phyloP scores from a whole-genome alignment of 2,888 invertebrate genomes.

The Tricholauxania praeusta region DNA sequence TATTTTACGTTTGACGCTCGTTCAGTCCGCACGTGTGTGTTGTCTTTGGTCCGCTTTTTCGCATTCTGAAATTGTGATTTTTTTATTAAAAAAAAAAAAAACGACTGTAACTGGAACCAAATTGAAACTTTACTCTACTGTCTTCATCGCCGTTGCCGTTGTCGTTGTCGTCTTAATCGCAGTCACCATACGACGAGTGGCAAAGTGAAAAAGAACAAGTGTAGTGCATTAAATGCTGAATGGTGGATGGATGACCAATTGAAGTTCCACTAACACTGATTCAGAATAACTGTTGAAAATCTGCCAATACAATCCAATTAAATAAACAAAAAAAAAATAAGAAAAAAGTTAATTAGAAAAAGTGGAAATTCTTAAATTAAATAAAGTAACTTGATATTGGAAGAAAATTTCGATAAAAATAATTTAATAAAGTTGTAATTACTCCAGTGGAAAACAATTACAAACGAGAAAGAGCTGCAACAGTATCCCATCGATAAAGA shows the following conservation, averaged over 20 bases:
- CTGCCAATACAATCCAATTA: no score
- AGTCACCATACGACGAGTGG: neutral
- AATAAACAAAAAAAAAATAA: neutral
- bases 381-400: neutral
- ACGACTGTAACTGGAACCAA: neutral
- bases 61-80: neutral
- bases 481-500: neutral
- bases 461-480: neutral
- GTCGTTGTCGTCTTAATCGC: no score
- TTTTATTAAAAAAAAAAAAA: slow-evolving; percentile 26
- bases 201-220: neutral
- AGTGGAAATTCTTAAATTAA: neutral
- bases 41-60: slow-evolving; percentile 31
- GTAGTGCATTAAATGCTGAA: slow-evolving; percentile 1
- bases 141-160: no score
- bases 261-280: slow-evolving; percentile 17
- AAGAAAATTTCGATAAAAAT: neutral
- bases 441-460: neutral
- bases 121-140: no score
- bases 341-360: no score
- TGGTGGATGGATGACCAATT: neutral
- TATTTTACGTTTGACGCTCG: slow-evolving; percentile 68
- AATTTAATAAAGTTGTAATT: neutral
- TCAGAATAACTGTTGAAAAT: slow-evolving; percentile 22
- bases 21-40: slow-evolving; percentile 65